A percentile compares a stretch with the other conserved stretches of the same genome.
Conservation (phyloP, 2,888 invertebrate genomes). For the Melieria crassipennis region DNA sequence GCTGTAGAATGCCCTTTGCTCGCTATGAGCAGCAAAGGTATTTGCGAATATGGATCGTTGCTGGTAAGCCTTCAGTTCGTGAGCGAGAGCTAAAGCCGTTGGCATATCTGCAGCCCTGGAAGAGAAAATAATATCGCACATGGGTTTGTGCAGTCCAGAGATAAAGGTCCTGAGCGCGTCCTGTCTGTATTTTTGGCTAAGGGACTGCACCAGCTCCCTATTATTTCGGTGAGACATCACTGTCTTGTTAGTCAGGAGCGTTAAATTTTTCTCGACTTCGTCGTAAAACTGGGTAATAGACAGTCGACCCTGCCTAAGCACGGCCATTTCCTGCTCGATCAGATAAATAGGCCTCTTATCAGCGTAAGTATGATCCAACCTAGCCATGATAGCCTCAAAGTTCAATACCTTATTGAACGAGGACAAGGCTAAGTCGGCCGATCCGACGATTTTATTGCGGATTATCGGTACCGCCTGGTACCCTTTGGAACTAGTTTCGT, state of each 20-base stretch:
- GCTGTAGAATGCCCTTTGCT: no score
- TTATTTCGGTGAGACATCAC: constrained; percentile 19
- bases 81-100: constrained; percentile 16
- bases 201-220: constrained; percentile 1
- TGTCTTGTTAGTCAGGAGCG: constrained; percentile 19
- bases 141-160: constrained; percentile 17
- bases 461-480: no score
- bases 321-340: background rate
- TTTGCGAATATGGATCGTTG: background rate
- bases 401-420: no score
- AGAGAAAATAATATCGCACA: constrained; percentile 23
- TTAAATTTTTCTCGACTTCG: constrained; percentile 20
- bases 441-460: no score
- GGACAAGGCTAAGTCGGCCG: no score
- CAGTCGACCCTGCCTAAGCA: constrained; percentile 1
- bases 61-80: constrained; percentile 11
- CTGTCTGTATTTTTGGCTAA: constrained; percentile 27
- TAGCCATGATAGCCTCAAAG: no score
- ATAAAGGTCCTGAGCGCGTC: constrained; percentile 26
- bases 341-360: no score
- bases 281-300: constrained; percentile 21
- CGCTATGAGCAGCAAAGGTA: background rate
- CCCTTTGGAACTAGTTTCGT: no score
- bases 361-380: no score
- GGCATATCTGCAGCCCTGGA: constrained; percentile 7